Percentiles rank a stretch among this genome's conserved stretches.
Conservation (phyloP, 2,888 invertebrate species). For the Adela reaumurella region DNA sequence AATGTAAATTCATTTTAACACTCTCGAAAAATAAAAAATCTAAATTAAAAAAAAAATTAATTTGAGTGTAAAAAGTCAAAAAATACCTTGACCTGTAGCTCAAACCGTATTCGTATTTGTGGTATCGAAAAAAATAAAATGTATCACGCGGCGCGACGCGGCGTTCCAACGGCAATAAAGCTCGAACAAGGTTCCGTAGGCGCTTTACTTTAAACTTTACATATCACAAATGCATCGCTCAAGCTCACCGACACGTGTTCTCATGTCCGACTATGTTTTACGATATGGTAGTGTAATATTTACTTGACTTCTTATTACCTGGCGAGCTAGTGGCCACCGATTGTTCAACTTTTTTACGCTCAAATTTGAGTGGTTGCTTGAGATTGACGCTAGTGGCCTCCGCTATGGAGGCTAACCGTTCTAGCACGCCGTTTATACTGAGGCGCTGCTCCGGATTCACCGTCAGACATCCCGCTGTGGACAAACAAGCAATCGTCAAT, state of each 20-base stretch:
- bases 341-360: constrained; percentile 62
- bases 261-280: constrained; percentile 23
- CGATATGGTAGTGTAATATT: constrained; percentile 59
- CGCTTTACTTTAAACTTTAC: constrained; percentile 13
- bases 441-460: constrained; percentile 81
- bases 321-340: constrained; percentile 60
- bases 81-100: constrained; percentile 57
- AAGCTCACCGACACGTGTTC: constrained; percentile 17
- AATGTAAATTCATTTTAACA: constrained; percentile 29
- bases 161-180: background rate
- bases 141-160: background rate
- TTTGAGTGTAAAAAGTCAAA: constrained; percentile 60
- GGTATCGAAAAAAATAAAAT: background rate
- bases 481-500: constrained; percentile 15
- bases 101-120: constrained; percentile 27
- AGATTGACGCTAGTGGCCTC: constrained; percentile 81
- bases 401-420: constrained; percentile 83
- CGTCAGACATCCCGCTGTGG: constrained; percentile 71
- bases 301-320: constrained; percentile 60
- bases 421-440: constrained; percentile 74
- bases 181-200: constrained; percentile 8
- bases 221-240: constrained; percentile 19
- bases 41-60: constrained; percentile 26
- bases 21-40: constrained; percentile 19
- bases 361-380: constrained; percentile 71